Base-by-base conservation (phyloP, 2,888 invertebrate species). In the Agriopis aurantiaria region DNA sequence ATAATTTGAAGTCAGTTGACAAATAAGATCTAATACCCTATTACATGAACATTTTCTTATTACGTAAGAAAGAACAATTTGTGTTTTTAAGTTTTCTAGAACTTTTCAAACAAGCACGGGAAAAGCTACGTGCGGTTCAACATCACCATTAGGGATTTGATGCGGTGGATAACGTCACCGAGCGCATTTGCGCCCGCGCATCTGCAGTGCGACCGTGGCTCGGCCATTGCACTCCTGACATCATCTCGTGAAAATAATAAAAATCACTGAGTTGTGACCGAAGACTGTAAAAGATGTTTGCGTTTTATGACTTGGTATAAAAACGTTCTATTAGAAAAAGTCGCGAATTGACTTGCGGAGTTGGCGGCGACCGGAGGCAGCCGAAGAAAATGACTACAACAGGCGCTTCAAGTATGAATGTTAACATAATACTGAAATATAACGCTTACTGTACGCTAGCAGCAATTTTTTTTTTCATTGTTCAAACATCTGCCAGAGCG, bases 211-310 rank as follows among this genome's bases (percentile, higher is more conserved):
- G 71, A 70, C 76, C 75, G 68, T 75, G 76, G 65, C 65, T 67
- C 80, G 83, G 83, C 70, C 83, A 76, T 78, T 84, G 81, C 83
- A 82, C 82, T 73, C 69, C 75, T 85, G 83, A 81, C 80, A 76
- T 81, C 85, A 81, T 76, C 73, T 59, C 65, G 57, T 61, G 72
- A 71, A 78, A 76, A 75, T 75, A 67, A 78, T 68, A 74, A 75
- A 72, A 78, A 80, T 71, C 69, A 69, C 23, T 68, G 65, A 71
- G 72, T 73, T 71, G 58, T 69, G 56, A 69, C 63, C 62, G 53
- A 48, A 70, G 33, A 53, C 59, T 49, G 59, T 70, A 49, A 63
- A 70, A 67, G 10, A 61, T 58, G 57, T 62, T 61, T 49, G 11
- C 49, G 56, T 55, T 66, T 68, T 64, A 65, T 56, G 17, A 57